A percentile compares a stretch with the other conserved stretches of the same genome.
These are phyloP conservation scores for Jacana jacana DNA, from an alignment of 2,113 vertebrate genomes.

Conservation along the genomic window DNA sequence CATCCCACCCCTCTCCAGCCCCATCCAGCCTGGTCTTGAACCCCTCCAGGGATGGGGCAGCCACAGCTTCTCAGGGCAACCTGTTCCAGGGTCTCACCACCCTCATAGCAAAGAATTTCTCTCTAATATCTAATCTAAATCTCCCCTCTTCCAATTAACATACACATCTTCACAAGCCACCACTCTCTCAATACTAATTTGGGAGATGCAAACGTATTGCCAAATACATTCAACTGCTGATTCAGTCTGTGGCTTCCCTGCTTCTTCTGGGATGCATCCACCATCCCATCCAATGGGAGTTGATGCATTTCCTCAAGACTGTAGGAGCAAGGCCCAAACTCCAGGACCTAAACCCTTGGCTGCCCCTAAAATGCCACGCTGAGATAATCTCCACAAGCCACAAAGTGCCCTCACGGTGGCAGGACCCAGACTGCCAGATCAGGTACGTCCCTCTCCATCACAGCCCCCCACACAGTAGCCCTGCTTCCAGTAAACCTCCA, in stretches of 20 bases:
- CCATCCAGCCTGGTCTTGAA: too few species aligned
- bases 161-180: neutral
- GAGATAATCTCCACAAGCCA: neutral
- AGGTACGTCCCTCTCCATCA: neutral
- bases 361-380: rapidly evolving
- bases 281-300: neutral
- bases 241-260: neutral
- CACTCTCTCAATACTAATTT: neutral
- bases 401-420: neutral
- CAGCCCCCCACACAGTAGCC: neutral
- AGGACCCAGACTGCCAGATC: too few species aligned
- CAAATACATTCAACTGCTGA: neutral
- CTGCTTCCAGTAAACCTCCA: neutral
- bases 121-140: too few species aligned
- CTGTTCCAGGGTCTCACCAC: too few species aligned
- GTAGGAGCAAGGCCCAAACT: neutral
- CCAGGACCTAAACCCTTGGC: neutral
- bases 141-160: too few species aligned
- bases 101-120: too few species aligned
- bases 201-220: neutral
- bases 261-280: neutral
- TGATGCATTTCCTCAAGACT: neutral
- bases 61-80: too few species aligned
- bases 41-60: too few species aligned
- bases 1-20: neutral